phyloP scores from a whole-genome alignment of 2,888 invertebrate species.

The Trichopoda pennipes region DNA sequence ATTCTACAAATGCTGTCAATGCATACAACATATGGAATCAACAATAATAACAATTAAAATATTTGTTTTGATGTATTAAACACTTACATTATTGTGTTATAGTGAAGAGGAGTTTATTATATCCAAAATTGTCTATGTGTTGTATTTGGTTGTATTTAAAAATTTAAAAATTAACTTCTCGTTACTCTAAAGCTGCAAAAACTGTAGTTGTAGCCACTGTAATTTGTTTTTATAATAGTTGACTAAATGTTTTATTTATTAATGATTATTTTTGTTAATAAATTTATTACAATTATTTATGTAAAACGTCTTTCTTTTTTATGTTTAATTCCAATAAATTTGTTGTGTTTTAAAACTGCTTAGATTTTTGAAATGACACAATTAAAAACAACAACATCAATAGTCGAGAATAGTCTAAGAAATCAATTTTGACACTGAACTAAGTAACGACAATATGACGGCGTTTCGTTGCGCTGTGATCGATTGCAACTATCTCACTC shows the following conservation, averaged over 20 bases:
- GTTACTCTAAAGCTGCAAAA: slow-evolving; percentile 5
- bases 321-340: neutral
- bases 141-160: neutral
- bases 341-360: too few relatives aligned
- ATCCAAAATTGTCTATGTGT: slow-evolving; percentile 31
- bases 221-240: neutral
- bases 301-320: neutral
- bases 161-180: slow-evolving; percentile 1
- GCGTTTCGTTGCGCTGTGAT: neutral
- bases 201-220: slow-evolving; percentile 20
- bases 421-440: neutral
- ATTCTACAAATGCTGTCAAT: slow-evolving; percentile 12
- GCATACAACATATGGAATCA: neutral
- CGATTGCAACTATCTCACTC: slow-evolving; percentile 73
- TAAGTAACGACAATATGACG: neutral
- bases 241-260: slow-evolving; percentile 6
- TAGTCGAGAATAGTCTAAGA: neutral
- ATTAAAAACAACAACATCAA: neutral
- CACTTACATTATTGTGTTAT: slow-evolving; percentile 46
- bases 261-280: neutral
- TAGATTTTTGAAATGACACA: neutral
- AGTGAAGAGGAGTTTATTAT: slow-evolving; percentile 14
- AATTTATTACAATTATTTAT: neutral
- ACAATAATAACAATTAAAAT: slow-evolving; percentile 2
- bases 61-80: slow-evolving; percentile 28